phyloP scores from a whole-genome alignment of 1,140 invertebrate genomes.

The Cheumatopsyche charites region DNA sequence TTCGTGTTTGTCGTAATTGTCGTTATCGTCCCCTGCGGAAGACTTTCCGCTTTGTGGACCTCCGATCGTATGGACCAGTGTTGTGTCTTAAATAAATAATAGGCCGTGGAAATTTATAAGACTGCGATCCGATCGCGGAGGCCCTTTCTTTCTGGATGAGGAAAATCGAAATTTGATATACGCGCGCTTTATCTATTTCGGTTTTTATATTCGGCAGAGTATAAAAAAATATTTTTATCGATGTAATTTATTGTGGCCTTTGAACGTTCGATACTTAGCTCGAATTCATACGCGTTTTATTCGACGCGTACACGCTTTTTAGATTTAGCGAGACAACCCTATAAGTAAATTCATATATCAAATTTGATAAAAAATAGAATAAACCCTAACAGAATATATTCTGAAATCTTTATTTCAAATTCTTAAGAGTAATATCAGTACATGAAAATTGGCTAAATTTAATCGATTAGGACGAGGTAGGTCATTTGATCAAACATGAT shows the following conservation, averaged over 20 bases:
- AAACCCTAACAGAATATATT: no score
- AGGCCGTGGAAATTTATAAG: not conserved
- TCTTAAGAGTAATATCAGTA: no score
- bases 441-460: no score
- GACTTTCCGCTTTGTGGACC: not conserved
- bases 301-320: slow-evolving; percentile 13
- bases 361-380: no score
- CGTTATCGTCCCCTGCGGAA: slow-evolving; percentile 5
- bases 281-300: slow-evolving; percentile 19
- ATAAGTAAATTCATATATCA: no score
- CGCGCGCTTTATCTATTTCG: slow-evolving; percentile 20
- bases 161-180: slow-evolving; percentile 17
- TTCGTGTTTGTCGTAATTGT: slow-evolving; percentile 13
- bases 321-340: not conserved
- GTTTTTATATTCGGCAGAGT: not conserved
- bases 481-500: no score
- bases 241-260: slow-evolving; percentile 25
- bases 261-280: slow-evolving; percentile 15
- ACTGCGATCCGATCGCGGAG: not conserved
- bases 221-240: slow-evolving; percentile 15
- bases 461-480: no score
- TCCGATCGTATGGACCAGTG: not conserved
- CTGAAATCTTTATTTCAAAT: no score
- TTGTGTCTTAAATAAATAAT: no score
- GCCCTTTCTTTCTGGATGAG: not conserved